A percentile compares a stretch with the other conserved stretches of the same genome.
phyloP scores from a whole-genome alignment of 2,888 invertebrate species.

The Cryptocephalus moraei region DNA sequence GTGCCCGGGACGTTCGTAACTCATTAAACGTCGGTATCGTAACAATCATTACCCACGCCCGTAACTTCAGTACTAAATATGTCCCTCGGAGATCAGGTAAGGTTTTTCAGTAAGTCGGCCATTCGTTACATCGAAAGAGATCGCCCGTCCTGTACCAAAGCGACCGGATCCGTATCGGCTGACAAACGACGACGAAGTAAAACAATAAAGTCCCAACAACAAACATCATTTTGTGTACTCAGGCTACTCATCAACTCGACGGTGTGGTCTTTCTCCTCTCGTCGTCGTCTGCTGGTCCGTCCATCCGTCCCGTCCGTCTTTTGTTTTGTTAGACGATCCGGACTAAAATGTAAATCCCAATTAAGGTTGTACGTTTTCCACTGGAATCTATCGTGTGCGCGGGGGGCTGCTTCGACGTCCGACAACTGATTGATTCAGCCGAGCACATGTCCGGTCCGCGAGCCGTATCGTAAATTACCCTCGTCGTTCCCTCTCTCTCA shows the following conservation, averaged over 20 bases:
- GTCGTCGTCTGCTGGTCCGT: not conserved
- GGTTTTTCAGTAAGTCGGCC: no score
- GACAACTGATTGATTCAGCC: constrained; percentile 39
- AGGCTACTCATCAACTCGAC: constrained; percentile 14
- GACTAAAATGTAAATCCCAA: constrained; percentile 37
- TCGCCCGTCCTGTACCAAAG: no score
- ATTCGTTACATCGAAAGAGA: no score
- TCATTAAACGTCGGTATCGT: no score
- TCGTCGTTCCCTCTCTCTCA: no score
- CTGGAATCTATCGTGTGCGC: constrained; percentile 26
- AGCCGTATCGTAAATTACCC: constrained; percentile 31
- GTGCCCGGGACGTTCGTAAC: no score
- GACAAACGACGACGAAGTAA: constrained; percentile 3
- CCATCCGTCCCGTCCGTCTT: not conserved
- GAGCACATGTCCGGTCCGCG: constrained; percentile 31
- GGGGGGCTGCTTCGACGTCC: constrained; percentile 28
- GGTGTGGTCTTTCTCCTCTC: constrained; percentile 12
- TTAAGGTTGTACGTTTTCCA: constrained; percentile 34
- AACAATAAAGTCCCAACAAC: constrained; percentile 13
- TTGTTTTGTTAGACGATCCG: constrained; percentile 26
- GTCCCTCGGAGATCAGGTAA: no score
- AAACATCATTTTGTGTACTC: constrained; percentile 12
- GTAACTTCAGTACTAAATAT: no score
- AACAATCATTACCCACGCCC: no score
- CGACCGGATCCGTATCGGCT: no score